A percentile compares a stretch with the other conserved stretches of the same genome.
Conservation (phyloP, 2,797 vertebrate genomes). For the Sebastes elongatus region DNA sequence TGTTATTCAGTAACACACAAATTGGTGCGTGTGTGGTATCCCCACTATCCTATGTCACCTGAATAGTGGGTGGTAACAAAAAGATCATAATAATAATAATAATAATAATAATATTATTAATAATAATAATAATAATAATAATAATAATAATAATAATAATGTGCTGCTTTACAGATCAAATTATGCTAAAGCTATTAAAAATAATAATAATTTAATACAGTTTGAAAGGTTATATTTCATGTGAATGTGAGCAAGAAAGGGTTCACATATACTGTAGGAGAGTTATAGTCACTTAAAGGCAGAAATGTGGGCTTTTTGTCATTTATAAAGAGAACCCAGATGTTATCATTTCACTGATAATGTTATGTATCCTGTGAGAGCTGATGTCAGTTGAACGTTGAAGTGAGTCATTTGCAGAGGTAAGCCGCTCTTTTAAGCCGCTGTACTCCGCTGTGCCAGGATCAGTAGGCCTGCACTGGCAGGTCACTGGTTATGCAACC, state of each 20-base stretch:
- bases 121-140: background rate
- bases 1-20: background rate
- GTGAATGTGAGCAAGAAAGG: background rate
- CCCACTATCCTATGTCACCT: background rate
- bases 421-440: slow-evolving; percentile 72
- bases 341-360: background rate
- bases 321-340: background rate
- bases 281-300: background rate
- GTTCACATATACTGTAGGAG: background rate
- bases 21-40: background rate
- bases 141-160: background rate
- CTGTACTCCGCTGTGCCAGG: slow-evolving; percentile 60
- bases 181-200: background rate
- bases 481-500: slow-evolving; percentile 78
- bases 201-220: background rate
- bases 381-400: slow-evolving; percentile 37
- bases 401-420: slow-evolving; percentile 56
- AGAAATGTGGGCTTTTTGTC: background rate
- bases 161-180: background rate
- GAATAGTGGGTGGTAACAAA: background rate
- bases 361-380: slow-evolving; percentile 11
- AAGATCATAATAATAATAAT: background rate
- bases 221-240: background rate
- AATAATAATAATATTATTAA: background rate
- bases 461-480: slow-evolving; percentile 69